Base-by-base conservation (phyloP, 1,140 invertebrate genomes). In the Drosophila prosaltans region DNA sequence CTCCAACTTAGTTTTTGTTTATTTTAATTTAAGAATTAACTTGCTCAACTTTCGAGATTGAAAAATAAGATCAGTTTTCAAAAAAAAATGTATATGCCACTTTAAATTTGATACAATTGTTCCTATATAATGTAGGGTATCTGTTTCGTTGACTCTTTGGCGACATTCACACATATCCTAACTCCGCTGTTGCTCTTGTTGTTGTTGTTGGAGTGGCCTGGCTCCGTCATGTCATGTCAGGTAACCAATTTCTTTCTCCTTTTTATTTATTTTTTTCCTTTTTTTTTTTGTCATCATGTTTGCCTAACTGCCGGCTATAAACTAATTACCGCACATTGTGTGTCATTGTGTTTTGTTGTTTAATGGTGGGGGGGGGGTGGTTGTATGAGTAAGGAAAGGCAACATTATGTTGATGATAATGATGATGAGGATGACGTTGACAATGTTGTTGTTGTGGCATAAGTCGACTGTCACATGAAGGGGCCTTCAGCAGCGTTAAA, bases 261-360 rank as follows among this genome's bases (percentile, higher is more conserved):
- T 36, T 36, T 4, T 30, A 30, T 30, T 2, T 30, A 24, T 43
- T 61, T 43, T 40, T 3, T 62, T 30, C 3, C 30, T 45, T 24
- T 32, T 36, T 9, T 9, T 36, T n/a, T 3, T 28, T 2, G 1
- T 10, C 57, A 39, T 24, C 2, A 30, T 48, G 26, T 48, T 45
- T 36, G 58, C 67, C 72, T 48, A 63, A 77, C 78, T 64, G 66
- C 11, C 64, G 63, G 54, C 78, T 59, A 65, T 80, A 80, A 80
- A 77, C 74, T 77, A 80, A 80, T 80, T 80, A 77, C 59, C 66
- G 40, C 70, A 64, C 66, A 69, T 54, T 78, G 45, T 51, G 21
- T 79, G 65, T 30, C 71, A 41, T 51, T 39, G 45, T 43, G 26
- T 48, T 65, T 62, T 68, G 41, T 69, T 30, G n/a, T 43, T 71